Base-by-base conservation (phyloP, 2,797 vertebrate genomes). In the Dendrocincla tyrannina region DNA sequence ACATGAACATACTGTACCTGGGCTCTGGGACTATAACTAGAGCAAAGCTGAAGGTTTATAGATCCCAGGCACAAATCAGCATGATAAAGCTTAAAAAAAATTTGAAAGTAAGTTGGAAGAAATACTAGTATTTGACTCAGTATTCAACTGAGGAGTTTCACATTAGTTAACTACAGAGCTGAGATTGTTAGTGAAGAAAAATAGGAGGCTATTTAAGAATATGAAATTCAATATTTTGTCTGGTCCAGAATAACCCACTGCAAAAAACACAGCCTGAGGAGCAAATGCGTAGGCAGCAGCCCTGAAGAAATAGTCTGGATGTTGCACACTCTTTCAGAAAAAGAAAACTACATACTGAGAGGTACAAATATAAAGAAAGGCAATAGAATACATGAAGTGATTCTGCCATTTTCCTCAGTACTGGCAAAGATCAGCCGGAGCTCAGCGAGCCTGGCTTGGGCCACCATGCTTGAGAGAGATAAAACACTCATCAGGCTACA, bases 1-100 rank as follows among this genome's bases (percentile, higher is more conserved):
- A 70, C 50, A 49, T 63, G 95, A 85, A 95, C 95, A 88, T 24
- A 47, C 18, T 89, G 93, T 95, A 93, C 94, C 89, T 95, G 91
- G 37, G 32, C 80, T 86, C 63, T 73, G 72, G 30, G 59, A 64
- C 89, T 82, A 30, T 62, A 70, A 95, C 69, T 67, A 81, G 64
- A 93, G 66, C 53, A 95, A 88, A 94, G 69, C 73, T 89, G 90
- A 81, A 76, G 25, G 67, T 93, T 95, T 95, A 53, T 59, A 93
- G 80, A 75, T 82, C n/a, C 44, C 42, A 46, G 58, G 67, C 37
- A 94, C 79, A 89, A 89, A 91, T 46, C 56, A 76, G 33, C 2
- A 2, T 22, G n/a, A 60, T 66, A 67, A 76, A 91, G 30, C 39
- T 74, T 23, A 4, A 39, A 73, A 59, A 74, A 63, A 33, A 1